phyloP scores from a whole-genome alignment of 2,797 vertebrate species.

The Schizothorax lantsangensis region DNA sequence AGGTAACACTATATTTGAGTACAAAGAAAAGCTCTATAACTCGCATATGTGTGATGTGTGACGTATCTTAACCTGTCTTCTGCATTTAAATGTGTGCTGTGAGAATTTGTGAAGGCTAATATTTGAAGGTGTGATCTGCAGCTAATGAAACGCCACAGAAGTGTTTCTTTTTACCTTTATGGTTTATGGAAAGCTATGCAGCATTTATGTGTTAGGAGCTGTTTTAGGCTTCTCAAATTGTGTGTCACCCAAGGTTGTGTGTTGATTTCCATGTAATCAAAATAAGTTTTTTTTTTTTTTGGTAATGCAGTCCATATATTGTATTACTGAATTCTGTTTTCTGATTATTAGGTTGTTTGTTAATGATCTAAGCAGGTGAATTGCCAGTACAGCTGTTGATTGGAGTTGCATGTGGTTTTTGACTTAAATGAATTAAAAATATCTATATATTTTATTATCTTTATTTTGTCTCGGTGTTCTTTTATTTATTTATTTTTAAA shows the following conservation, averaged over 20 bases:
- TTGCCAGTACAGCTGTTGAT: conserved; percentile 31
- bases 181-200: conserved; percentile 18
- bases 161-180: not conserved
- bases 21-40: conserved; percentile 11
- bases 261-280: conserved; percentile 37
- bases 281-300: conserved; percentile 35
- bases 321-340: conserved; percentile 23
- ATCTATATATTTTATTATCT: conserved; percentile 55
- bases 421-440: conserved; percentile 55
- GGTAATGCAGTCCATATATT: conserved; percentile 11
- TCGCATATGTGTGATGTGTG: not conserved
- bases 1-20: conserved; percentile 18
- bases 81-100: conserved; percentile 34
- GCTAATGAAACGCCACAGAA: not conserved
- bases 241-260: conserved; percentile 36
- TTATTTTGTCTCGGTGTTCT: not conserved
- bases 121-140: conserved; percentile 22
- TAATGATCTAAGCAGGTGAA: conserved; percentile 14
- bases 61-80: conserved; percentile 4
- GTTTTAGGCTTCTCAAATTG: conserved; percentile 34
- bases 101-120: conserved; percentile 5
- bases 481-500: not conserved
- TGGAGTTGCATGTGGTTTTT: conserved; percentile 60
- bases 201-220: conserved; percentile 1
- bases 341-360: not conserved